Evolutionary conservation across 1,140 invertebrate genomes (phyloP).

Genomic region (Myzus persicae): DNA sequence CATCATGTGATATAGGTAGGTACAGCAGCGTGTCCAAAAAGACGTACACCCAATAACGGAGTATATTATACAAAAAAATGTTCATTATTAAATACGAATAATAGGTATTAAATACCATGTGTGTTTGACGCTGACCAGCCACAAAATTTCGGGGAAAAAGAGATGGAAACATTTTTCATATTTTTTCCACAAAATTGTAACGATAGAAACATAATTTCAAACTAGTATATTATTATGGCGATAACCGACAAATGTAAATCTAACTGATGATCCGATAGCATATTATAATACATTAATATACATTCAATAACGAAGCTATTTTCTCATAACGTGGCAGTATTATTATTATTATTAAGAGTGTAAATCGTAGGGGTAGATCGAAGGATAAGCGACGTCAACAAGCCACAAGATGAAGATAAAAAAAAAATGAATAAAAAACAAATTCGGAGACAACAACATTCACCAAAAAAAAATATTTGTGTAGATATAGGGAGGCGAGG

Average conservation of each 20-base stretch:
- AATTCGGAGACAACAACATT: neutral
- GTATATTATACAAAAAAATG: no score
- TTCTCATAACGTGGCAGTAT: neutral
- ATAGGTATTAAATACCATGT: no score
- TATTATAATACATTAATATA: neutral
- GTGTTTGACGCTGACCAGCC: neutral
- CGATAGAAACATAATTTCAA: neutral
- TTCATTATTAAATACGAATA: no score
- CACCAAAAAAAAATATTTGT: neutral
- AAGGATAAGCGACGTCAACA: neutral
- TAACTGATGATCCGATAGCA: neutral
- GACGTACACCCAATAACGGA: no score
- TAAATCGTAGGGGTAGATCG: neutral
- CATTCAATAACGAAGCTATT: neutral
- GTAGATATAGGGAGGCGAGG: neutral
- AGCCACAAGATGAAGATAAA: neutral
- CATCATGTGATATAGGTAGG: neutral
- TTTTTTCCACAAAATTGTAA: neutral
- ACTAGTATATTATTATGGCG: neutral
- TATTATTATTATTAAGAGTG: neutral
- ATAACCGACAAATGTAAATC: neutral
- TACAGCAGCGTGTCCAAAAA: neutral
- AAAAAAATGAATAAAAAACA: neutral
- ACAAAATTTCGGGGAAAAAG: neutral
- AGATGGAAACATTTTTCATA: neutral